phyloP scores from a whole-genome alignment of 1,140 invertebrate species.

The Meloidogyne exigua region DNA sequence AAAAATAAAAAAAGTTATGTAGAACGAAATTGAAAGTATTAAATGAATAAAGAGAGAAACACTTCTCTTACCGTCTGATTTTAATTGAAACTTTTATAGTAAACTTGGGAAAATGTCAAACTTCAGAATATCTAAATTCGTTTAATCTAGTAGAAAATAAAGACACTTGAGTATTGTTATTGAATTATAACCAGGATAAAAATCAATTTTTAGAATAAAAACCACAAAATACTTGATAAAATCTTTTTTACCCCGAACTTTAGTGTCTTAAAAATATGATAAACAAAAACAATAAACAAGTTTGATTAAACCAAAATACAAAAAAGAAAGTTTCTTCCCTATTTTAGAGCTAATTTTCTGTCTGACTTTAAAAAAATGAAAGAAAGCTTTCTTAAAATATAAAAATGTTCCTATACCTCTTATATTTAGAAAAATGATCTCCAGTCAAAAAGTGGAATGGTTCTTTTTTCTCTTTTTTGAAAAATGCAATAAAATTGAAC shows the following conservation, averaged over 20 bases:
- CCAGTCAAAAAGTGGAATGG: not conserved
- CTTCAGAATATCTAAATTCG: not conserved
- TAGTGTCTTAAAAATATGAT: too few species aligned
- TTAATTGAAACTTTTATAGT: slow-evolving; percentile 5
- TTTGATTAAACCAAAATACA: not conserved
- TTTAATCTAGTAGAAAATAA: too few species aligned
- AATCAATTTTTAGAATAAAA: too few species aligned
- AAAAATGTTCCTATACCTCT: not conserved
- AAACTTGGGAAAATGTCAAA: not conserved
- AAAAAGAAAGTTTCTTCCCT: too few species aligned
- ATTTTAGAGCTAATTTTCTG: too few species aligned
- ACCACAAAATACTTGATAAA: too few species aligned
- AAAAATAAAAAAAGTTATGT: not conserved
- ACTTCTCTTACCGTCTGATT: too few species aligned
- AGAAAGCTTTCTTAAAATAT: too few species aligned
- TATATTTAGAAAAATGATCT: not conserved
- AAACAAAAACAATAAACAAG: not conserved
- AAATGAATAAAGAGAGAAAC: not conserved
- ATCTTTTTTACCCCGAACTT: too few species aligned
- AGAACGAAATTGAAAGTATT: not conserved
- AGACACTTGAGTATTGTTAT: too few species aligned
- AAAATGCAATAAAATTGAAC: slow-evolving; percentile 2
- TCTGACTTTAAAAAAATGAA: too few species aligned
- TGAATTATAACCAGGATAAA: too few species aligned
- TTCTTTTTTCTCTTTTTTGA: not conserved